Evolutionary conservation across 2,113 vertebrate genomes (phyloP).

Genomic region (Rallus limicola): DNA sequence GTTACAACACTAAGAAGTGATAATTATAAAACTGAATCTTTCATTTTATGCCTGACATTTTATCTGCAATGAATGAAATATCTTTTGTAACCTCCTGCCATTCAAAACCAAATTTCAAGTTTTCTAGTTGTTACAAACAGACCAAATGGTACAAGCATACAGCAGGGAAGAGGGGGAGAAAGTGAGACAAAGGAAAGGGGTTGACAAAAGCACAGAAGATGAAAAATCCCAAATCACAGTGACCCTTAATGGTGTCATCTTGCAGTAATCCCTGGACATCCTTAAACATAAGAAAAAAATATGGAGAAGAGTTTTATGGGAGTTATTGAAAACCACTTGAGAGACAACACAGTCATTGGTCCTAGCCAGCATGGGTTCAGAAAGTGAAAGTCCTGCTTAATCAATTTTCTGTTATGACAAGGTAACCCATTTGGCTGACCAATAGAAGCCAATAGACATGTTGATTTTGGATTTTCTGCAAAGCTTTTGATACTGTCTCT

Average conservation of each 20-base stretch:
- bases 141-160: neutral
- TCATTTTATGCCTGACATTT: slow-evolving; percentile 33
- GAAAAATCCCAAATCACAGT: neutral
- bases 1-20: neutral
- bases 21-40: slow-evolving; percentile 33
- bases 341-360: neutral
- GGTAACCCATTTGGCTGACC: neutral
- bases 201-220: neutral
- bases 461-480: neutral
- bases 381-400: neutral
- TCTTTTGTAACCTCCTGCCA: neutral
- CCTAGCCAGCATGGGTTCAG: neutral
- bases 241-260: neutral
- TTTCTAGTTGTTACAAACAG: neutral
- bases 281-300: neutral
- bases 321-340: neutral
- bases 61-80: slow-evolving; percentile 40
- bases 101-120: neutral
- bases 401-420: neutral
- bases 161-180: neutral
- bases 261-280: neutral
- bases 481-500: neutral
- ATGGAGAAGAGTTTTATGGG: neutral
- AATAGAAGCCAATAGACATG: neutral
- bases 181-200: neutral